Conservation (phyloP, 2,797 vertebrate genomes). For the Poeciliopsis turneri region DNA sequence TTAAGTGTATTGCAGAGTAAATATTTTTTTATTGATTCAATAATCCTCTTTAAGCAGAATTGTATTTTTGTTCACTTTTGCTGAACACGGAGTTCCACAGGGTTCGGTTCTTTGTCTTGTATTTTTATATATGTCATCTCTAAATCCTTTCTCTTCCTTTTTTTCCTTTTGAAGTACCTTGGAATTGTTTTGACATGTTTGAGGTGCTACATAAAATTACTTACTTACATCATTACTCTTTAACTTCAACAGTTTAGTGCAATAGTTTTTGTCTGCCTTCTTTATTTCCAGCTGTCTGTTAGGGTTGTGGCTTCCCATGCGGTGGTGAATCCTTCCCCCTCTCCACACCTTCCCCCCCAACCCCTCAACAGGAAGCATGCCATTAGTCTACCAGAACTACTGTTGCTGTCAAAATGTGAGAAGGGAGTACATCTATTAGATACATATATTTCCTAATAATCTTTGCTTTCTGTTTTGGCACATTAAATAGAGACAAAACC, state of each 20-base stretch:
- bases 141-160: neutral
- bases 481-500: constrained; percentile 77
- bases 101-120: neutral
- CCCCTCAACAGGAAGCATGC: constrained; percentile 45
- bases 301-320: constrained; percentile 68
- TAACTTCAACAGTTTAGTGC: constrained; percentile 24
- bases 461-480: constrained; percentile 66
- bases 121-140: neutral
- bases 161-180: neutral
- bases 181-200: neutral
- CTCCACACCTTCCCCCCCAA: too few relatives aligned
- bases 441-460: constrained; percentile 74
- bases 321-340: constrained; percentile 56
- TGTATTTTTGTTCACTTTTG: neutral
- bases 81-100: neutral
- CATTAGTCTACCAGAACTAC: constrained; percentile 75
- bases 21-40: constrained; percentile 56
- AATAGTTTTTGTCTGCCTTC: constrained; percentile 58
- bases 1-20: constrained; percentile 66
- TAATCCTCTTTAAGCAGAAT: constrained; percentile 23
- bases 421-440: constrained; percentile 73
- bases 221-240: neutral
- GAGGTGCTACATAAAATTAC: neutral
- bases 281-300: constrained; percentile 73
- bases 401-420: constrained; percentile 74